Evolutionary conservation across 2,888 invertebrate species (phyloP), one percentile per base, ranked within the genome.

Genomic region (Pseudococcus viburni): DNA sequence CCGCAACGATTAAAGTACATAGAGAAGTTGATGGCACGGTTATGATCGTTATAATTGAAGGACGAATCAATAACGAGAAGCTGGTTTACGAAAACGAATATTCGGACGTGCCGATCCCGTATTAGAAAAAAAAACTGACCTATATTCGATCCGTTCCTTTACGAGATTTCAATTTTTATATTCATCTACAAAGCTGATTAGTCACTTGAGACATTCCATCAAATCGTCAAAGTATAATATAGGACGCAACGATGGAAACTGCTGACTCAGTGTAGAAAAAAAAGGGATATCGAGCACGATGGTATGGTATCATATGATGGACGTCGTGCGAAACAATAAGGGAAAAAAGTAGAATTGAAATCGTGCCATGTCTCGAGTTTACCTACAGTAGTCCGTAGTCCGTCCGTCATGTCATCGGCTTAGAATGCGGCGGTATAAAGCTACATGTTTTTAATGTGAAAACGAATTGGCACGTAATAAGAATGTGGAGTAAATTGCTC

Each of bases 401-500:
- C 26, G 26, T 33, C 26, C 26, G 26, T 33, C 26, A 33, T 33
- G 26, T 33, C 26, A 33, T 33, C 26, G 26, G 26, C 26, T 33
- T 33, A 33, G 26, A 33, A 33, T 33, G 26, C 1, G 12, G 55
- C 17, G 55, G 55, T 17, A 55, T 17, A 33, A 33, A 33, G 26
- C 1, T 33, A 33, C 26, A 33, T 33, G 15, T 55, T 55, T 55
- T 55, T 55, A 55, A 55, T 55, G 55, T 17, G 7, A 22, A 64
- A 64, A 22, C 64, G 22, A 64, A 22, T 64, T 22, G 64, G 64
- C 64, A 64, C 64, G 64, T 64, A 64, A 33, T 33, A 33, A 73
- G 12, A 33, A 73, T 73, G 68, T 73, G 11, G 68, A 73, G 68
- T 73, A 73, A 73, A 73, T 73, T 73, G 33, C 68, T 26, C 68